Percentiles rank a stretch among this genome's conserved stretches.
Conservation (phyloP, 2,797 vertebrate species). For the Babyrousa celebensis region DNA sequence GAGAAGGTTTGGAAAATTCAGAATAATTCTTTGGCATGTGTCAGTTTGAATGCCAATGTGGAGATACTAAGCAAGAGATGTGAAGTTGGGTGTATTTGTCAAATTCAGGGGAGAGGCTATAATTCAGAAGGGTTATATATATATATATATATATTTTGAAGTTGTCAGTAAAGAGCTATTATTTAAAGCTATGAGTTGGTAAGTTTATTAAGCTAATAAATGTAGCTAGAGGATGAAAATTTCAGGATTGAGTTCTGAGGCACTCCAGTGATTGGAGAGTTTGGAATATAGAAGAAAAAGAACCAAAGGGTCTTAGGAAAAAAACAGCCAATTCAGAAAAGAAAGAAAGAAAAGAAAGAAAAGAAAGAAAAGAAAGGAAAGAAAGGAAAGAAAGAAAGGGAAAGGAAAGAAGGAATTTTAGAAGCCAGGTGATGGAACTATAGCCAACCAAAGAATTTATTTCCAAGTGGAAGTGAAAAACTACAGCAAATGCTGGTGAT, state of each 20-base stretch:
- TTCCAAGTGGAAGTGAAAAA: neutral
- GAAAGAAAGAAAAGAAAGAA: neutral
- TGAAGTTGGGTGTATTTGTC: neutral
- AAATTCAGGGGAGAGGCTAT: neutral
- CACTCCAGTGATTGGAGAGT: neutral
- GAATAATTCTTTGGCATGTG: neutral
- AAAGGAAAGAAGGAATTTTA: neutral
- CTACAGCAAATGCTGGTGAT: neutral
- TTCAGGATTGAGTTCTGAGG: neutral
- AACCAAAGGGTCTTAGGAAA: neutral
- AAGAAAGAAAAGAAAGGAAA: no score
- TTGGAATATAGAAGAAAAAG: neutral
- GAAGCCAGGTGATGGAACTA: neutral
- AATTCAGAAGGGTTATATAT: neutral
- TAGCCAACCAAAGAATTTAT: neutral
- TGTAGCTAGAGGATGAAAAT: neutral
- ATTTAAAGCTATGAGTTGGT: neutral
- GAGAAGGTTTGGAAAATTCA: neutral
- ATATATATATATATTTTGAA: neutral
- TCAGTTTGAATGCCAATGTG: neutral
- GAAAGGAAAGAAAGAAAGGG: no score
- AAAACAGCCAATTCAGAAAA: neutral
- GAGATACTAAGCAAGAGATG: neutral
- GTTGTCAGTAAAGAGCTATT: neutral
- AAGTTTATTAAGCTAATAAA: neutral